phyloP scores from a whole-genome alignment of 2,888 invertebrate genomes.

The Dynastes grantii region DNA sequence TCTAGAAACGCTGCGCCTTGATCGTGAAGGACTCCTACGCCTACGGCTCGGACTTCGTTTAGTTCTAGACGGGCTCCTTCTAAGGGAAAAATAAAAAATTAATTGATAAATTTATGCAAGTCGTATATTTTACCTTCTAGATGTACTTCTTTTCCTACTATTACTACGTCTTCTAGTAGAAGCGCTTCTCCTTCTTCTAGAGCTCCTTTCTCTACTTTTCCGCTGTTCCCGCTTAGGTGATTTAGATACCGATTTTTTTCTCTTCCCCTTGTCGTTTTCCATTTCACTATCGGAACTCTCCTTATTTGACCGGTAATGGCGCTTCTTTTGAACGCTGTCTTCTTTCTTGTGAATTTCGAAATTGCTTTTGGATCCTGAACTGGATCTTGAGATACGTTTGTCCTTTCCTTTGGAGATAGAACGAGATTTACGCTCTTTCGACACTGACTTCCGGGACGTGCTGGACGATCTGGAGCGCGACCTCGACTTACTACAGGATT shows the following conservation, averaged over 20 bases:
- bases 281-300: slow-evolving; percentile 82
- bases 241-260: slow-evolving; percentile 64
- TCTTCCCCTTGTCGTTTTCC: slow-evolving; percentile 67
- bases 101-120: slow-evolving; percentile 4
- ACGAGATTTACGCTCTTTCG: slow-evolving; percentile 57
- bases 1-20: slow-evolving; percentile 62
- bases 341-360: slow-evolving; percentile 85
- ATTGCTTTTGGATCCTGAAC: slow-evolving; percentile 69
- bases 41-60: slow-evolving; percentile 65
- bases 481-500: slow-evolving; percentile 61
- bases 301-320: slow-evolving; percentile 90
- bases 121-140: slow-evolving; percentile 66
- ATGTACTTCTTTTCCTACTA: slow-evolving; percentile 68
- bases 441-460: slow-evolving; percentile 58
- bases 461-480: slow-evolving; percentile 61
- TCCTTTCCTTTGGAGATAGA: slow-evolving; percentile 59
- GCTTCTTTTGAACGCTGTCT: slow-evolving; percentile 88
- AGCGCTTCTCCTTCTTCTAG: slow-evolving; percentile 69
- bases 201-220: slow-evolving; percentile 70
- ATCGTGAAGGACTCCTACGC: slow-evolving; percentile 64
- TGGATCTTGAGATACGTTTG: slow-evolving; percentile 56
- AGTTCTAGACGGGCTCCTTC: slow-evolving; percentile 67
- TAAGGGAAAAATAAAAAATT: slow-evolving; percentile 62
- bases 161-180: slow-evolving; percentile 62
- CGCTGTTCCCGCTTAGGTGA: slow-evolving; percentile 63